Evolutionary conservation across 2,888 invertebrate genomes (phyloP).

Genomic region (Bhutanitis thaidina): DNA sequence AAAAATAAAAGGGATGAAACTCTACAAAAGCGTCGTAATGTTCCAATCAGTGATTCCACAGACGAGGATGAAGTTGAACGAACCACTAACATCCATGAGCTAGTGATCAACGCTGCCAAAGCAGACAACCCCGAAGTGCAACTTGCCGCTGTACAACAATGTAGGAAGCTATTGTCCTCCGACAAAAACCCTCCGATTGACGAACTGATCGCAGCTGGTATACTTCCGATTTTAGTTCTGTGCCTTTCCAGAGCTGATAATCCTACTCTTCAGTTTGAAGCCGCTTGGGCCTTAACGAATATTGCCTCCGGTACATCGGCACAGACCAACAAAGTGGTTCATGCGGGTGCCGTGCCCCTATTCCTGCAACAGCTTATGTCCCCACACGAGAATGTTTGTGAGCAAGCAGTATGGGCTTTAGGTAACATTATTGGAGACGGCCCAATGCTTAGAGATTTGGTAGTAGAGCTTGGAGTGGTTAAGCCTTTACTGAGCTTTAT

Average conservation of each 20-base stretch:
- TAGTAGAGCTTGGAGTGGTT: constrained; percentile 96
- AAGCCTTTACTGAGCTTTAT: constrained; percentile 96
- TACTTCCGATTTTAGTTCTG: constrained; percentile 94
- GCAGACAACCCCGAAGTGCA: constrained; percentile 89
- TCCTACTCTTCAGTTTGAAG: constrained; percentile 96
- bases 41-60: constrained; percentile 92
- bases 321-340: constrained; percentile 94
- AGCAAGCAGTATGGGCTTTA: constrained; percentile 99
- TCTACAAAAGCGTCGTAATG: constrained; percentile 96
- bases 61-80: constrained; percentile 88
- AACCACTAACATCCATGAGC: constrained; percentile 87
- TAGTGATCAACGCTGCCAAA: constrained; percentile 93
- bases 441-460: constrained; percentile 95
- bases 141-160: constrained; percentile 95
- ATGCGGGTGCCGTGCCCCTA: constrained; percentile 96
- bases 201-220: constrained; percentile 94
- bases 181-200: constrained; percentile 99
- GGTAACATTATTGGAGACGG: constrained; percentile 93
- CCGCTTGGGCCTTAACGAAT: constrained; percentile 98
- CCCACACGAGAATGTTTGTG: constrained; percentile 97
- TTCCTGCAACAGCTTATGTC: constrained; percentile 95
- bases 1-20: constrained; percentile 99
- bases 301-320: constrained; percentile 96
- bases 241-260: constrained; percentile 93
- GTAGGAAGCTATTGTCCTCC: constrained; percentile 96